These are phyloP conservation scores for Macquaria ambigua DNA, from an alignment of 2,113 vertebrate genomes.

Conservation along the genomic window DNA sequence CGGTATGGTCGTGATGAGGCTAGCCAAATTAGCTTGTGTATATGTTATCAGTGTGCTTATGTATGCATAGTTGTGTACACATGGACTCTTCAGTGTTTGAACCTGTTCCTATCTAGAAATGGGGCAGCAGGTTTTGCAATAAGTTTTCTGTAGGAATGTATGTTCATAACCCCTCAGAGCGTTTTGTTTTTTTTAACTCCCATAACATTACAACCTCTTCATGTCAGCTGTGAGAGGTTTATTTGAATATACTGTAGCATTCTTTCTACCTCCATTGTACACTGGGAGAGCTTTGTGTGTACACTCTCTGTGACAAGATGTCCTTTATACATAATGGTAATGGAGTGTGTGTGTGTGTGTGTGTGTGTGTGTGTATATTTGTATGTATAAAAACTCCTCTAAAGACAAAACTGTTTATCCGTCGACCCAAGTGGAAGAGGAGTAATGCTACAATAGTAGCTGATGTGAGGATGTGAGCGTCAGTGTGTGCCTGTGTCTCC, in stretches of 20 bases:
- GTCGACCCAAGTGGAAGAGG: background rate
- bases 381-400: background rate
- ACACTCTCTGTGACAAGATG: background rate
- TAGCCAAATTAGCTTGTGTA: background rate
- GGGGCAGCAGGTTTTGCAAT: background rate
- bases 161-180: slow-evolving; percentile 23
- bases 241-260: slow-evolving; percentile 2
- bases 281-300: background rate
- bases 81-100: slow-evolving; percentile 20
- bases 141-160: slow-evolving; percentile 3
- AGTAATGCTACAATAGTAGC: background rate
- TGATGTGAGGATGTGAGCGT: background rate
- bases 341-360: background rate
- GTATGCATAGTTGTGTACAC: slow-evolving; percentile 13
- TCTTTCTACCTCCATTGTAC: background rate
- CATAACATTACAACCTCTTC: slow-evolving; percentile 24
- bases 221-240: slow-evolving; percentile 2
- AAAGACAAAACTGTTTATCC: background rate
- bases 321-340: background rate
- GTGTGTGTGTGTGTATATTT: background rate
- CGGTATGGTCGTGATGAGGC: background rate
- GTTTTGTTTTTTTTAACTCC: background rate
- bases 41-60: slow-evolving; percentile 20
- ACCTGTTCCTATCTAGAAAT: slow-evolving; percentile 17
- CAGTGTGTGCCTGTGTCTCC: slow-evolving; percentile 17